Percentiles rank a stretch among this genome's conserved stretches.
Conservation (phyloP, 30 jellyfish, hydroid and myxozoan species). For the Cassiopea andromeda region DNA sequence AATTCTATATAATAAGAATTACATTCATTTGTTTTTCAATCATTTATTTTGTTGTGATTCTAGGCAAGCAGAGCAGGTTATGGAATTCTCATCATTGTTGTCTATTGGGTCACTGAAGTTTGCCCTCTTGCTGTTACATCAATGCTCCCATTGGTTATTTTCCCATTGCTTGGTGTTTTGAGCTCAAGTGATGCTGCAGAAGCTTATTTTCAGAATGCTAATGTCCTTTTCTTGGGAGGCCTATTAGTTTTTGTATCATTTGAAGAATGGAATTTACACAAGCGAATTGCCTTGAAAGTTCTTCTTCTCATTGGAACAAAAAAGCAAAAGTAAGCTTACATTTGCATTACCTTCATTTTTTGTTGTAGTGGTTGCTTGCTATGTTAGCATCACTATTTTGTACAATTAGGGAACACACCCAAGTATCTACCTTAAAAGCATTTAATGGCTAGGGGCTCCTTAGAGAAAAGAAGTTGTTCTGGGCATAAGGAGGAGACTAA, state of each 20-base stretch:
- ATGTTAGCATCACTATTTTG: too few species aligned
- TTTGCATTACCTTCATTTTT: too few species aligned
- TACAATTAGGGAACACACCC: too few species aligned
- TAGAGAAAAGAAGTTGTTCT: too few species aligned
- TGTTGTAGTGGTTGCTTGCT: too few species aligned
- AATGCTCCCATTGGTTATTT: conserved; percentile 63
- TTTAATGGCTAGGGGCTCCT: too few species aligned
- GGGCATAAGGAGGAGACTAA: too few species aligned
- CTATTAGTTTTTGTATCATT: conserved; percentile 75
- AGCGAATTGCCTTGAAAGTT: conserved; percentile 75
- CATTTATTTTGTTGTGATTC: background rate
- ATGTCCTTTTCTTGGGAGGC: conserved; percentile 82
- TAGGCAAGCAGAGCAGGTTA: conserved; percentile 84
- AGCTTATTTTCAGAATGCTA: conserved; percentile 63
- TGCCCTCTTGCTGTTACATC: conserved; percentile 81
- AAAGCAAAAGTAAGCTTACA: conserved; percentile 51
- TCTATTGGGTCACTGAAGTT: conserved; percentile 84
- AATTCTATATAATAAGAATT: too few species aligned
- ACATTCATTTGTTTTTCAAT: background rate
- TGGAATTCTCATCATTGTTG: conserved; percentile 72
- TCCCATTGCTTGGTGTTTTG: conserved; percentile 84
- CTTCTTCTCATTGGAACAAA: conserved; percentile 79
- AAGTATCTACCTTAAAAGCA: too few species aligned
- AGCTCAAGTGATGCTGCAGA: conserved; percentile 58
- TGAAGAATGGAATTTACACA: conserved; percentile 84